Evolutionary conservation across 2,797 vertebrate species (phyloP).

Genomic region (Megaceryle alcyon): DNA sequence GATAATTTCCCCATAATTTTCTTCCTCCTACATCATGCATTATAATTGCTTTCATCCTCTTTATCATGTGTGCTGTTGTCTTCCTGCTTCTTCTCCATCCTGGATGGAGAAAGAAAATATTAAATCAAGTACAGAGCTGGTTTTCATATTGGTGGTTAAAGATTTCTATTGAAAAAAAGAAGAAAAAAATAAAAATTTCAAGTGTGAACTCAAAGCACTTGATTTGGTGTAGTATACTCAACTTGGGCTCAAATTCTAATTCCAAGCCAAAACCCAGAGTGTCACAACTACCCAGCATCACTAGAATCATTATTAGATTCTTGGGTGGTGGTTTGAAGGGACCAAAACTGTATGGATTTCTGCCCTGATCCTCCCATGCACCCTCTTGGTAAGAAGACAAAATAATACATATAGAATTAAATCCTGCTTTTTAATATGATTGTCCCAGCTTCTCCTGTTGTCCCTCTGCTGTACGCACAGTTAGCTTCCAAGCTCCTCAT

Average conservation of each 20-base stretch:
- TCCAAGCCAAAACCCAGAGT: neutral
- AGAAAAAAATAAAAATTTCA: neutral
- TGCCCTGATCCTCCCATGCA: neutral
- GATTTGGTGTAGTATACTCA: neutral
- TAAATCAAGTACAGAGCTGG: neutral
- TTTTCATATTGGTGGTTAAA: neutral
- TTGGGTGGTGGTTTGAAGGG: neutral
- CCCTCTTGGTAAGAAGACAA: neutral
- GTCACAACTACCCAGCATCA: accelerated
- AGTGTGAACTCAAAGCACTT: neutral
- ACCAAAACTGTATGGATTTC: neutral
- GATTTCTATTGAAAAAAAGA: neutral
- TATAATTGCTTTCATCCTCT: constrained; percentile 45
- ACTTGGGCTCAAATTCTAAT: neutral
- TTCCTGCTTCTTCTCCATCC: constrained; percentile 29
- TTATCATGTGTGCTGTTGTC: neutral
- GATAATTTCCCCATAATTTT: constrained; percentile 66
- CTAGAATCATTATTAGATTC: neutral
- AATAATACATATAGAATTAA: neutral
- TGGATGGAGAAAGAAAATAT: neutral
- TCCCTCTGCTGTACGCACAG: neutral
- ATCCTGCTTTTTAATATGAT: neutral
- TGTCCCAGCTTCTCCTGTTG: neutral
- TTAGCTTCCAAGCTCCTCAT: neutral
- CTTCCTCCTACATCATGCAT: constrained; percentile 47